phyloP scores from a whole-genome alignment of 2,888 invertebrate species.

The Noctua janthina region DNA sequence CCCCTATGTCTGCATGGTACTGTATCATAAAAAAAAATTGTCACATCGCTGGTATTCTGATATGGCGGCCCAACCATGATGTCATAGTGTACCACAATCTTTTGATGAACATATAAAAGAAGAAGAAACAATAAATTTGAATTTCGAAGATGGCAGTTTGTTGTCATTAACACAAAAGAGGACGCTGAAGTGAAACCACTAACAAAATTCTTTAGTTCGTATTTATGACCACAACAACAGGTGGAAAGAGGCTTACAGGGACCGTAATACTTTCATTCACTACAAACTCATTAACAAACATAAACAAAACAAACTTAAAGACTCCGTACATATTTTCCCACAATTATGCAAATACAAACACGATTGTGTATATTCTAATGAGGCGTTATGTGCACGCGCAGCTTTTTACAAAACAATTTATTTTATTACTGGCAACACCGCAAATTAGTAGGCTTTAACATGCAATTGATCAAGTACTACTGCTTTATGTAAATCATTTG shows the following conservation, averaged over 20 bases:
- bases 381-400: conserved; percentile 42
- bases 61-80: background rate
- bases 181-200: background rate
- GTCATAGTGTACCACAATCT: background rate
- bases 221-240: conserved; percentile 3
- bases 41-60: too few species aligned
- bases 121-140: background rate
- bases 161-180: background rate
- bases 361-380: conserved; percentile 60
- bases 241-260: background rate
- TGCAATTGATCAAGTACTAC: conserved; percentile 42
- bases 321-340: conserved; percentile 36
- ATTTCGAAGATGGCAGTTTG: background rate
- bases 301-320: conserved; percentile 12
- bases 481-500: conserved; percentile 47
- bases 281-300: background rate
- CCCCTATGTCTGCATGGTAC: too few species aligned
- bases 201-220: background rate
- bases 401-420: conserved; percentile 50
- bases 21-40: too few species aligned
- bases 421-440: conserved; percentile 36
- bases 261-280: conserved; percentile 8
- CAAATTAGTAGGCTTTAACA: conserved; percentile 43
- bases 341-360: conserved; percentile 59
- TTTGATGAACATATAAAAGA: background rate